Base-by-base conservation (phyloP, 2,797 vertebrate genomes). In the Vireo griseus region DNA sequence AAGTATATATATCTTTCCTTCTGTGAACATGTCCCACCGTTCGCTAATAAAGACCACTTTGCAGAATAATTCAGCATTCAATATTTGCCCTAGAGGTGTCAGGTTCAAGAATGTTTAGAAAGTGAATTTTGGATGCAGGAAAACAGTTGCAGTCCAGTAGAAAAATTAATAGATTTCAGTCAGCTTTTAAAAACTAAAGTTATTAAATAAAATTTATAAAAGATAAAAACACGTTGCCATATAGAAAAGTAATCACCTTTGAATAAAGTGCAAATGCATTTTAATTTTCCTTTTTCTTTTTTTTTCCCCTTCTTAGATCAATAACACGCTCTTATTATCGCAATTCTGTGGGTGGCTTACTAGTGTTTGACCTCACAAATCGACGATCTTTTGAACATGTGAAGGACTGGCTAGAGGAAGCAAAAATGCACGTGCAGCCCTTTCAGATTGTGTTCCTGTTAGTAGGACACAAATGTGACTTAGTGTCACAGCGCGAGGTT, bases 251-350 rank as follows among this genome's bases (percentile, higher is more conserved):
- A 72, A 68, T 50, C 3, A 7, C 28, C 76, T 82, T 73, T 5
- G 3, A 77, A 58, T 55, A 25, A 77, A 58, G 29, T 35, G 10
- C 84, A 67, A 68, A 78, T 5, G 10, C 25, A 50, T 81, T 93
- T 89, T 91, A 45, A 78, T 76, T 92, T 83, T 90, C 20, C 18
- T 77, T 82, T 90, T 69, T 54, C 11, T 57, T 62, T n/a, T 25
- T 10, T 47, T 73, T 51, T 24, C 72, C 8, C 13, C 92, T 96
- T 95, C 89, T 37, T 88, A 98, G 98, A 75, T 98, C 98, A 58
- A 98, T 98, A 96, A 98, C 98, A 40, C 98, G 98, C 55, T 98
- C 98, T 68, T 98, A 98, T 22, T 98, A 98, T 58, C 98, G 98
- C 73, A 98, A 98, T 96, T 98, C 98, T 20, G 98, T 98, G 79